Evolutionary conservation across 2,888 invertebrate genomes (phyloP).

Genomic region (Argyresthia goedartella): DNA sequence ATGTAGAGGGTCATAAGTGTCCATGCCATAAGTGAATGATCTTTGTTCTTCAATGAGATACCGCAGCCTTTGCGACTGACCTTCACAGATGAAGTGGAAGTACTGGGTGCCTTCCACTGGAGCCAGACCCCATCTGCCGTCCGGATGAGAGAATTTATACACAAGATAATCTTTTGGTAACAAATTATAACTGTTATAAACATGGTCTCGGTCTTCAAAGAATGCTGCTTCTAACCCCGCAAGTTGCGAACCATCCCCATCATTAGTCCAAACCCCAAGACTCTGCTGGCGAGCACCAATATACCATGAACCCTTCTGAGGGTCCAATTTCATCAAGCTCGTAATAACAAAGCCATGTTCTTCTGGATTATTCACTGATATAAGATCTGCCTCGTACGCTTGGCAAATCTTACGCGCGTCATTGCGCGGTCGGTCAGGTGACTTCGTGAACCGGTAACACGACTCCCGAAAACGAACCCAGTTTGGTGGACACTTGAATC

Average conservation of each 20-base stretch:
- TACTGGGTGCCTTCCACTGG: conserved; percentile 83
- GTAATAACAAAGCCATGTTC: conserved; percentile 91
- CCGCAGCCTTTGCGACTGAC: conserved; percentile 78
- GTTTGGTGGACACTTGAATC: conserved; percentile 81
- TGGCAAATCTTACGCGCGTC: conserved; percentile 89
- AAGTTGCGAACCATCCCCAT: conserved; percentile 84
- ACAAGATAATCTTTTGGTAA: conserved; percentile 81
- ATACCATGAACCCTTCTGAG: conserved; percentile 89
- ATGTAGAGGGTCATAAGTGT: conserved; percentile 82
- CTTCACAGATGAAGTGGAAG: conserved; percentile 90
- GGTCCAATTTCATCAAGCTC: conserved; percentile 85
- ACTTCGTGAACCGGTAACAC: conserved; percentile 92
- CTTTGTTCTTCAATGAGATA: conserved; percentile 81
- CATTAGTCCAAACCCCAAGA: conserved; percentile 85
- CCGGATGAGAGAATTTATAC: conserved; percentile 79
- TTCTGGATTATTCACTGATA: conserved; percentile 83
- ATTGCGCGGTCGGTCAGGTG: conserved; percentile 82
- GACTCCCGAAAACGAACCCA: conserved; percentile 87
- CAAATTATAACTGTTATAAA: conserved; percentile 55
- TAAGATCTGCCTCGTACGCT: conserved; percentile 84
- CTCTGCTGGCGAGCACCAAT: conserved; percentile 82
- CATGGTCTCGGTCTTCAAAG: conserved; percentile 70
- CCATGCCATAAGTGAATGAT: conserved; percentile 87
- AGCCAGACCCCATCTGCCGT: conserved; percentile 88
- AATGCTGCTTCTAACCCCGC: conserved; percentile 86